phyloP scores from a whole-genome alignment of 2,888 invertebrate species.

The Stratiomys singularior region DNA sequence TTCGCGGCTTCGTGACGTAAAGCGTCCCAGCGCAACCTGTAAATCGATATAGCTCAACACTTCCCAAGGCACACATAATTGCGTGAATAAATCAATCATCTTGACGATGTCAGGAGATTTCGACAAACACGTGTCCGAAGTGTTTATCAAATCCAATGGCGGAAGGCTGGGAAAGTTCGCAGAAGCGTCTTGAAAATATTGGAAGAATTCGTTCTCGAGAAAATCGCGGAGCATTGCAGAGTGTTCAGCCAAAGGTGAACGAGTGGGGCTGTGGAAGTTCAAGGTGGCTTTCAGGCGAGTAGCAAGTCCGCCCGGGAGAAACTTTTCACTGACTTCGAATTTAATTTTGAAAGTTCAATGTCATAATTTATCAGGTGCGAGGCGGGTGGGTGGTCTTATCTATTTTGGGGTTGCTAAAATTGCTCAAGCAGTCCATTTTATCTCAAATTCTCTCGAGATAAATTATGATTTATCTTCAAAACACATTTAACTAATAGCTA shows the following conservation, averaged over 20 bases:
- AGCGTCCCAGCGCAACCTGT: not conserved
- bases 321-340: not conserved
- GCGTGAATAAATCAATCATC: constrained; percentile 37
- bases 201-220: not conserved
- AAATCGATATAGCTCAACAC: not conserved
- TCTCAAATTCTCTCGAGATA: too few relatives aligned
- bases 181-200: not conserved
- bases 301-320: not conserved
- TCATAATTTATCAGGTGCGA: not conserved
- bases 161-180: not conserved
- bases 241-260: too few relatives aligned
- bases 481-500: too few relatives aligned
- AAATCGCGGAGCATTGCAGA: not conserved
- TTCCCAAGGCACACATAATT: constrained; percentile 19
- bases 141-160: constrained; percentile 16
- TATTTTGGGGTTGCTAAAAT: too few relatives aligned
- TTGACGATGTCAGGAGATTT: constrained; percentile 4
- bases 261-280: not conserved
- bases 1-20: constrained; percentile 8
- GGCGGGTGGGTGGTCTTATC: too few relatives aligned
- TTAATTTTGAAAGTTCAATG: not conserved
- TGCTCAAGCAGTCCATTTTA: too few relatives aligned
- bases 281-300: not conserved
- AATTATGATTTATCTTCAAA: too few relatives aligned
- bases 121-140: constrained; percentile 34